Percentiles rank a stretch among this genome's conserved stretches.
phyloP scores from a whole-genome alignment of 2,797 vertebrate genomes.

The Rhyacichthys aspro region DNA sequence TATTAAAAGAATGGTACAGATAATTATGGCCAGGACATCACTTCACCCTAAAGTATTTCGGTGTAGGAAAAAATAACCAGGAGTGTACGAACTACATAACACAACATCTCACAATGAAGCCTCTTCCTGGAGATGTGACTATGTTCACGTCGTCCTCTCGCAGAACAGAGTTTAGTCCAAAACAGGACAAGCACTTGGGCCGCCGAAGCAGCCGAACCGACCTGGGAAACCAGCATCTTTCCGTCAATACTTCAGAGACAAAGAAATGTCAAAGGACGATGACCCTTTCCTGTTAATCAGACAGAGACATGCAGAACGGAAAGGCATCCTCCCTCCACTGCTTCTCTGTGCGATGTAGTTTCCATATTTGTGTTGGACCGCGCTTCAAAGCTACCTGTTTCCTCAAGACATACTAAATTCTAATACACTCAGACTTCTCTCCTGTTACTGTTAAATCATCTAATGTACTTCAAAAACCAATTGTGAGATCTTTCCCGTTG shows the following conservation, averaged over 20 bases:
- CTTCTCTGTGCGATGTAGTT: constrained; percentile 62
- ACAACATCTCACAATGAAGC: constrained; percentile 45
- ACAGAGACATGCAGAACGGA: constrained; percentile 58
- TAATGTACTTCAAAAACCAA: no score
- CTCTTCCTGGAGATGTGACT: constrained; percentile 73
- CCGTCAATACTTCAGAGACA: constrained; percentile 69
- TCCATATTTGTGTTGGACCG: constrained; percentile 75
- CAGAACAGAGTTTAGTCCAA: constrained; percentile 36
- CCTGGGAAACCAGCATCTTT: constrained; percentile 69
- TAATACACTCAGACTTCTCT: constrained; percentile 26
- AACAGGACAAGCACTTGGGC: constrained; percentile 50
- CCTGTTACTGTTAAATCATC: constrained; percentile 4
- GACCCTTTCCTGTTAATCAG: constrained; percentile 73
- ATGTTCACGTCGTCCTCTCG: constrained; percentile 22
- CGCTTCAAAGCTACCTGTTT: constrained; percentile 54
- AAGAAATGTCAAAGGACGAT: constrained; percentile 73
- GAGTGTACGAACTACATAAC: constrained; percentile 11
- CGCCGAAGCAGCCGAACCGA: constrained; percentile 24
- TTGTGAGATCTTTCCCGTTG: no score
- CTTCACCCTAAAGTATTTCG: constrained; percentile 23
- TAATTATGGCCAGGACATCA: neutral
- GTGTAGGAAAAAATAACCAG: constrained; percentile 33
- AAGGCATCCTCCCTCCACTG: constrained; percentile 64
- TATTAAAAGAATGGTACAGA: constrained; percentile 17
- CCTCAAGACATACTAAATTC: constrained; percentile 22